Evolutionary conservation across 2,113 vertebrate genomes (phyloP).

Genomic region (Ammospiza caudacuta): DNA sequence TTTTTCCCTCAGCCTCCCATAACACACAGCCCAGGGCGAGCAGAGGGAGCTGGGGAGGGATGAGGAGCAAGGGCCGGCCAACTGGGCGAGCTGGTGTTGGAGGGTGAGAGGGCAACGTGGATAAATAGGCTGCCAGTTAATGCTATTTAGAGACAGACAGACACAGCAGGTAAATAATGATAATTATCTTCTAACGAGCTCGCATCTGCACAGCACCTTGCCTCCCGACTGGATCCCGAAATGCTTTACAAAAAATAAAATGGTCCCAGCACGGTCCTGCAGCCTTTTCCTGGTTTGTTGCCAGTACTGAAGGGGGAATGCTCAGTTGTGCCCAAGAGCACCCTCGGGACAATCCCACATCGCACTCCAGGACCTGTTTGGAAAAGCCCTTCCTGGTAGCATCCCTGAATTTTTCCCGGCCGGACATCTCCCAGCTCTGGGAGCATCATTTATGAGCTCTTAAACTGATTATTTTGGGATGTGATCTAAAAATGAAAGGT

Average conservation of each 20-base stretch:
- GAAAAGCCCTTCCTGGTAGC: not conserved
- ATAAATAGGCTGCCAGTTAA: constrained; percentile 29
- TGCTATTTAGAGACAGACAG: constrained; percentile 17
- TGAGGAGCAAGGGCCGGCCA: not conserved
- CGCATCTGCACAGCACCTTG: constrained; percentile 37
- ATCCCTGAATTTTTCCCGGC: not conserved
- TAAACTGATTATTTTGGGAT: not conserved
- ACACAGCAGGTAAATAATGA: constrained; percentile 66
- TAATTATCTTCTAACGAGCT: constrained; percentile 63
- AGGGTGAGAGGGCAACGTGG: not conserved
- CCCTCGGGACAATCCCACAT: not conserved
- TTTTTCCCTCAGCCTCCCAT: not conserved
- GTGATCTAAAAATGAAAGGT: not conserved
- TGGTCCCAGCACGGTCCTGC: not conserved
- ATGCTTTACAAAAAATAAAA: not conserved
- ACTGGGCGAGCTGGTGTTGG: not conserved
- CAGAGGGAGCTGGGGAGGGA: not conserved
- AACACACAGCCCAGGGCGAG: not conserved
- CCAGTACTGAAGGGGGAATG: not conserved
- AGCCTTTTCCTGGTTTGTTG: not conserved
- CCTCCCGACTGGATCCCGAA: not conserved
- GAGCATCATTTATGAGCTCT: not conserved
- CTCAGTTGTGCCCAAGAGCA: not conserved
- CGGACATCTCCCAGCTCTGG: not conserved
- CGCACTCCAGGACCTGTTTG: not conserved